phyloP scores from a whole-genome alignment of 2,113 vertebrate genomes.

The Chloropsis hardwickii region DNA sequence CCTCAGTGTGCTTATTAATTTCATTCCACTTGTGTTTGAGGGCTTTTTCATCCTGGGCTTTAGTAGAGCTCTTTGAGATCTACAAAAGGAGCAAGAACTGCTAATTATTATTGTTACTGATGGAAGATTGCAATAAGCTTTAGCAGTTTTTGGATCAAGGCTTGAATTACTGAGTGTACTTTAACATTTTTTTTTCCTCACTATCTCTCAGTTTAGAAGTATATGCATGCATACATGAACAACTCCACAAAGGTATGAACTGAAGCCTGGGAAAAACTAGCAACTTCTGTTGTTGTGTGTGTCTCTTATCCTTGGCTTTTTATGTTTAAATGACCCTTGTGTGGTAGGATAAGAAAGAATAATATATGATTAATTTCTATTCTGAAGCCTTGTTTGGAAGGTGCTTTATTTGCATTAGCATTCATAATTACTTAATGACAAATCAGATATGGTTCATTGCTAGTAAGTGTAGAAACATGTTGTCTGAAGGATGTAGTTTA shows the following conservation, averaged over 20 bases:
- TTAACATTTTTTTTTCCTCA: neutral
- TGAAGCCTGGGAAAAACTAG: neutral
- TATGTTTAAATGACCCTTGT: conserved; percentile 72
- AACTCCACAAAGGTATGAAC: neutral
- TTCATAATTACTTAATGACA: conserved; percentile 98
- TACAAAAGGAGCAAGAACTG: neutral
- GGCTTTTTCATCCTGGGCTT: neutral
- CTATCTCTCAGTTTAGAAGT: neutral
- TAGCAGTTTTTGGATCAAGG: neutral
- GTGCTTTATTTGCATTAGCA: conserved; percentile 95
- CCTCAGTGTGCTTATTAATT: neutral
- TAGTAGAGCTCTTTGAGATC: neutral
- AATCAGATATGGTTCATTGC: conserved; percentile 97
- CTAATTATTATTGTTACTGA: neutral
- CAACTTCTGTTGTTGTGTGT: neutral
- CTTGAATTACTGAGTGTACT: neutral
- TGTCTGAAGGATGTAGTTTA: conserved; percentile 88
- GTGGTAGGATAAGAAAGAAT: conserved; percentile 65
- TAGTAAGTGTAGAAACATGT: conserved; percentile 86
- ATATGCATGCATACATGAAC: neutral
- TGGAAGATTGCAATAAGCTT: neutral
- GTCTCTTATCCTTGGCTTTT: conserved; percentile 9
- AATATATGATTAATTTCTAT: conserved; percentile 76
- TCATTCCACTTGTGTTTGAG: neutral
- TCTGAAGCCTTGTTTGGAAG: conserved; percentile 81